Conservation (phyloP, 2,797 vertebrate genomes). For the Denticeps clupeoides region DNA sequence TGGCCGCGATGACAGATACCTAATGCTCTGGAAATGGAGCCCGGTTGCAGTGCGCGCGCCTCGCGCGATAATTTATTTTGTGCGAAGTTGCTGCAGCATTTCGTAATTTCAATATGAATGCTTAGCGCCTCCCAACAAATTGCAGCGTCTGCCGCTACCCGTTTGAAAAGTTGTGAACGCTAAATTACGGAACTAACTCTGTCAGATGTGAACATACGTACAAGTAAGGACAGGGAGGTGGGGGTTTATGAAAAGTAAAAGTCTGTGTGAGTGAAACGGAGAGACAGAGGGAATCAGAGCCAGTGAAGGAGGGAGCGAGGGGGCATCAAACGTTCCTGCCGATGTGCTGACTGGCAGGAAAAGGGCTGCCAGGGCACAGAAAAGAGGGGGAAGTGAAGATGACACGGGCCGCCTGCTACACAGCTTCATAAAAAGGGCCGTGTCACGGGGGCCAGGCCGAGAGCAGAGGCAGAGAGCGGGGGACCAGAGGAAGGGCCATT, state of each 20-base stretch:
- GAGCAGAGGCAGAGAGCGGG: constrained; percentile 29
- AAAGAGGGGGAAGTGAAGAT: not conserved
- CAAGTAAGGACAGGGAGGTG: too few species aligned
- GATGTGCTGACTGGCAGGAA: constrained; percentile 58
- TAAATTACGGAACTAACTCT: too few species aligned
- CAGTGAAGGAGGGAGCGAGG: constrained; percentile 12
- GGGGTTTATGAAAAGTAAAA: not conserved
- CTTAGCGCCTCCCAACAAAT: too few species aligned
- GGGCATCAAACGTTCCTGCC: constrained; percentile 34
- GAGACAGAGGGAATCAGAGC: not conserved
- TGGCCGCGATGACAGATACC: constrained; percentile 16
- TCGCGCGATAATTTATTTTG: constrained; percentile 17
- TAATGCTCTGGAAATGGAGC: constrained; percentile 11
- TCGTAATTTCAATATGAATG: not conserved
- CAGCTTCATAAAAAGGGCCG: constrained; percentile 13
- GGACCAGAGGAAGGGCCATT: constrained; percentile 53
- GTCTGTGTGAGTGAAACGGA: not conserved
- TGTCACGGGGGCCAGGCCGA: constrained; percentile 36
- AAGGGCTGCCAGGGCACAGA: constrained; percentile 1
- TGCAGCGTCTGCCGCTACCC: too few species aligned
- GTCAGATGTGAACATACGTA: too few species aligned
- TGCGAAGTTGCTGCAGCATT: not conserved
- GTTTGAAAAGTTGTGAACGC: too few species aligned
- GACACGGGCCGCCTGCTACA: constrained; percentile 3
- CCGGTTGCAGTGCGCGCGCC: constrained; percentile 11